Evolutionary conservation across 1,140 invertebrate genomes (phyloP).

Genomic region (Coelopa frigida): DNA sequence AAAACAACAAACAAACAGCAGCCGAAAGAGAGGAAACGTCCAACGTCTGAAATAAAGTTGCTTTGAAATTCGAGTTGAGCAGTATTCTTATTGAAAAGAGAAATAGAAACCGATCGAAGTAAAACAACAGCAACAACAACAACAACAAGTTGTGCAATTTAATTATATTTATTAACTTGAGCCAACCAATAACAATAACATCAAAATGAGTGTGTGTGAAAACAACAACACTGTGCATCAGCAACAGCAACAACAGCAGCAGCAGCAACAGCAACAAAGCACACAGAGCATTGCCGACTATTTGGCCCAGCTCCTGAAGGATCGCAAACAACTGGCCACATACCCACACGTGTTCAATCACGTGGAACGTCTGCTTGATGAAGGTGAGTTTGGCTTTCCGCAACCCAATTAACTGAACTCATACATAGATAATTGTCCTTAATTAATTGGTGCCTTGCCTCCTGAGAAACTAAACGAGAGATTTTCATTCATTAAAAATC

Average conservation of each 20-base stretch:
- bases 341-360: conserved; percentile 99
- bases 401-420: too few relatives aligned
- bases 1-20: too few relatives aligned
- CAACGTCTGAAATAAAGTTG: too few relatives aligned
- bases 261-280: conserved; percentile 54
- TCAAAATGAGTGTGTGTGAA: conserved; percentile 59
- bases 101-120: background rate
- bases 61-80: conserved; percentile 2
- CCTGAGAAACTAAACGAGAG: background rate
- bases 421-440: too few relatives aligned
- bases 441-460: too few relatives aligned
- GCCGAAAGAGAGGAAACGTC: too few relatives aligned
- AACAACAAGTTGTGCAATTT: background rate
- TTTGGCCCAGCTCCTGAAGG: conserved; percentile 98
- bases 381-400: too few relatives aligned
- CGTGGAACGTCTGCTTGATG: conserved; percentile 96
- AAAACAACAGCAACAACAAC: background rate
- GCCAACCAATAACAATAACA: conserved; percentile 11
- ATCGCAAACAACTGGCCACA: conserved; percentile 98
- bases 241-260: conserved; percentile 44
- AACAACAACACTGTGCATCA: conserved; percentile 49
- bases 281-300: conserved; percentile 98
- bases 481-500: background rate
- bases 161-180: background rate
- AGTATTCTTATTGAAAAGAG: background rate